Evolutionary conservation across 2,797 vertebrate species (phyloP).

Genomic region (Tachyglossus aculeatus): DNA sequence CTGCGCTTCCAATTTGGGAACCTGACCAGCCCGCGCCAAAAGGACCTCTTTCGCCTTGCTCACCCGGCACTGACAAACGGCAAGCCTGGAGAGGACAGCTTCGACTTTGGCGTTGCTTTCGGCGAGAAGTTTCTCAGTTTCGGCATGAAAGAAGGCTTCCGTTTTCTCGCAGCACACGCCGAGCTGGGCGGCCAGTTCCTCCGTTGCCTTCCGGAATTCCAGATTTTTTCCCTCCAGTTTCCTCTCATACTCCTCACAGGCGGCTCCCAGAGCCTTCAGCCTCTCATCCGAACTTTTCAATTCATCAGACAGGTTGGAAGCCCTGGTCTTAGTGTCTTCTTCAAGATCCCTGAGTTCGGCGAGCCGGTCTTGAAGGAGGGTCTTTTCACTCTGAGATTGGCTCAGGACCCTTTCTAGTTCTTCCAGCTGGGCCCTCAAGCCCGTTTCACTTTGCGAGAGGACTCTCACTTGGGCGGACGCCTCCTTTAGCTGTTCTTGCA

Average conservation of each 20-base stretch:
- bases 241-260: conserved; percentile 75
- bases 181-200: conserved; percentile 72
- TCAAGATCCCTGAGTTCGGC: conserved; percentile 65
- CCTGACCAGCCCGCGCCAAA: conserved; percentile 68
- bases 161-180: conserved; percentile 74
- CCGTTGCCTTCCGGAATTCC: conserved; percentile 73
- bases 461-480: conserved; percentile 73
- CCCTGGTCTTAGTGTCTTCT: conserved; percentile 74
- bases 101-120: conserved; percentile 75
- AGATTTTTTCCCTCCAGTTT: conserved; percentile 74
- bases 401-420: conserved; percentile 81
- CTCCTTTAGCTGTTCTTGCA: conserved; percentile 84
- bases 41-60: conserved; percentile 78
- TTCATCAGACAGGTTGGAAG: conserved; percentile 72
- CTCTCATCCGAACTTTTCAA: conserved; percentile 77
- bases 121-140: conserved; percentile 76
- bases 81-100: conserved; percentile 74
- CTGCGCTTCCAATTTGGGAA: conserved; percentile 84
- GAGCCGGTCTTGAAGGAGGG: conserved; percentile 79
- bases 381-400: conserved; percentile 81
- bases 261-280: conserved; percentile 73
- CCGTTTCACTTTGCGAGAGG: conserved; percentile 77
- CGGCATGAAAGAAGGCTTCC: conserved; percentile 75
- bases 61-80: conserved; percentile 72
- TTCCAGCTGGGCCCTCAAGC: conserved; percentile 82